Conservation (phyloP, 2,113 vertebrate genomes). For the Tetrax tetrax region DNA sequence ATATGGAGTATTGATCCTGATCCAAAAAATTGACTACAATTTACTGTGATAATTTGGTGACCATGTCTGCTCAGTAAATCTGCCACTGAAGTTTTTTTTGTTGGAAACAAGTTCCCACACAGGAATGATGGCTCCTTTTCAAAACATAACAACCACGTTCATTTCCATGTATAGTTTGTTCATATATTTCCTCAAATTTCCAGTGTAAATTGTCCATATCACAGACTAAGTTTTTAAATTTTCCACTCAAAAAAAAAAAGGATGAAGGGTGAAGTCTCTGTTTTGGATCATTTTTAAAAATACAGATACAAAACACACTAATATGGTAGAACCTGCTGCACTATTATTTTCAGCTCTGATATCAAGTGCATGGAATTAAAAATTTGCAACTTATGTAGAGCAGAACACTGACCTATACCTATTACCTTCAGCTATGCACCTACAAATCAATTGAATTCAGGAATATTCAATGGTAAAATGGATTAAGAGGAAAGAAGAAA, state of each 20-base stretch:
- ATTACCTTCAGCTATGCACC: not conserved
- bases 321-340: not conserved
- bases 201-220: not conserved
- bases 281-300: constrained; percentile 26
- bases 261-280: not conserved
- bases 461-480: not conserved
- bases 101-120: not conserved
- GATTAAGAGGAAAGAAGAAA: not conserved
- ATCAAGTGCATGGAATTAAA: not conserved
- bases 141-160: not conserved
- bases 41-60: not conserved
- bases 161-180: not conserved
- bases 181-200: not conserved
- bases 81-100: not conserved
- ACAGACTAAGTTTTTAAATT: not conserved
- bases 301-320: not conserved
- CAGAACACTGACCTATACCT: not conserved
- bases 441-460: not conserved
- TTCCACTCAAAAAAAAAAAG: not conserved
- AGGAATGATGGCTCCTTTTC: not conserved
- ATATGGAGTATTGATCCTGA: not conserved
- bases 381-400: not conserved
- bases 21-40: not conserved
- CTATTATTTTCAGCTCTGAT: not conserved
- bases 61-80: not conserved